Conservation (phyloP, 2,888 invertebrate species). For the Ganaspis brasiliensis region DNA sequence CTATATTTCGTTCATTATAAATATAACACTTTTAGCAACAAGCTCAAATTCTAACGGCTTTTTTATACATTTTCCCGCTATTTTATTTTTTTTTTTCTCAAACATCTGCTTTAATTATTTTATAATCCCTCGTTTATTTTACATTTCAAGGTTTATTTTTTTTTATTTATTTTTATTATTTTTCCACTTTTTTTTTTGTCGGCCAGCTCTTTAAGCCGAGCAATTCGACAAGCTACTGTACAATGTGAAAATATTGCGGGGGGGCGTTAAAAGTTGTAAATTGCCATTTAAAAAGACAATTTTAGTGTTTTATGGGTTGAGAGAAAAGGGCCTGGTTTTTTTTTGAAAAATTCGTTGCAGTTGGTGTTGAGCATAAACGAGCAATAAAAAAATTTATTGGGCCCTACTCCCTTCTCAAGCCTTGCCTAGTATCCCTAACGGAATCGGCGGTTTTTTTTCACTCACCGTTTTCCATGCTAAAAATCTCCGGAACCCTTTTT, state of each 20-base stretch:
- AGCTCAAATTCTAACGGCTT: no score
- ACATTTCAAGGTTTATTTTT: no score
- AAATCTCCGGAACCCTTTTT: slow-evolving; percentile 24
- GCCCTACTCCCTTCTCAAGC: slow-evolving; percentile 32
- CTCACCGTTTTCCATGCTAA: slow-evolving; percentile 42
- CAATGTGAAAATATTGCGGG: slow-evolving; percentile 17
- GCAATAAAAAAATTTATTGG: not conserved
- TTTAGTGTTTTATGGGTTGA: slow-evolving; percentile 22
- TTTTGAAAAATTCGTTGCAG: not conserved
- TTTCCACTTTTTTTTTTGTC: no score
- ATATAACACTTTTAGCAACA: no score
- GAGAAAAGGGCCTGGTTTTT: not conserved
- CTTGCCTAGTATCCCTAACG: slow-evolving; percentile 48
- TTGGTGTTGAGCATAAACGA: slow-evolving; percentile 11
- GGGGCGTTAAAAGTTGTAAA: slow-evolving; percentile 33
- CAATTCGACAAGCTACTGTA: slow-evolving; percentile 33
- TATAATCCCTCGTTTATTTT: no score
- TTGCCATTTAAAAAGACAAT: slow-evolving; percentile 4
- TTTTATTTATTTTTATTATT: no score
- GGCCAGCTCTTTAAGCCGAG: no score
- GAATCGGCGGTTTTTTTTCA: slow-evolving; percentile 43
- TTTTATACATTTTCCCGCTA: no score
- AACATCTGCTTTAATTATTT: no score
- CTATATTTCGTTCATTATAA: no score
- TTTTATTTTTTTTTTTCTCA: no score